These are phyloP conservation scores for Heterodera carotae DNA, from an alignment of 1,140 invertebrate genomes.

Conservation along the genomic window DNA sequence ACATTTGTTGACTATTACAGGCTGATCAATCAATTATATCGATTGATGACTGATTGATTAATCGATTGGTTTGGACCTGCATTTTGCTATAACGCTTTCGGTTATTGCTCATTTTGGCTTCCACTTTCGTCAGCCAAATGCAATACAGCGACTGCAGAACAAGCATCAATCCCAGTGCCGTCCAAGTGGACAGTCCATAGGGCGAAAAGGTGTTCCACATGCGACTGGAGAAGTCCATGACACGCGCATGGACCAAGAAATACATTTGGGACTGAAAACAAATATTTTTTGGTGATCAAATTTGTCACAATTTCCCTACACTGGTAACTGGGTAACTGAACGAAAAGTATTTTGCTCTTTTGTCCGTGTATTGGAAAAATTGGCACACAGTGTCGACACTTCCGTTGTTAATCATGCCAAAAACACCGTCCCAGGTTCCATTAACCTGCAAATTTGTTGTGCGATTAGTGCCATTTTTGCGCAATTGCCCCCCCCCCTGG, in stretches of 20 bases:
- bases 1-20: too few species aligned
- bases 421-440: constrained; percentile 41
- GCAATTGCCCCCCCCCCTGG: neutral
- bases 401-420: constrained; percentile 38
- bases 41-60: neutral
- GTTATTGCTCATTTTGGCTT: constrained; percentile 29
- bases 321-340: constrained; percentile 48
- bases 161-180: constrained; percentile 38
- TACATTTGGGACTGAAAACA: constrained; percentile 1
- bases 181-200: constrained; percentile 44
- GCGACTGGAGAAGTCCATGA: constrained; percentile 13
- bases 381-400: constrained; percentile 45
- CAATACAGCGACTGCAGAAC: constrained; percentile 41
- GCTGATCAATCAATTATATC: constrained; percentile 6
- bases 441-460: constrained; percentile 24
- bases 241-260: constrained; percentile 15
- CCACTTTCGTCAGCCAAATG: constrained; percentile 37
- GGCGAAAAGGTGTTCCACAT: constrained; percentile 53
- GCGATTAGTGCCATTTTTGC: neutral
- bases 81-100: constrained; percentile 18
- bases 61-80: constrained; percentile 13
- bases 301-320: neutral
- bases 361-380: constrained; percentile 43
- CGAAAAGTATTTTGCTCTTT: constrained; percentile 40
- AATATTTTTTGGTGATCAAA: neutral